These are phyloP conservation scores for Mormyrus iriodes DNA, from an alignment of 2,113 vertebrate genomes.

Conservation along the genomic window DNA sequence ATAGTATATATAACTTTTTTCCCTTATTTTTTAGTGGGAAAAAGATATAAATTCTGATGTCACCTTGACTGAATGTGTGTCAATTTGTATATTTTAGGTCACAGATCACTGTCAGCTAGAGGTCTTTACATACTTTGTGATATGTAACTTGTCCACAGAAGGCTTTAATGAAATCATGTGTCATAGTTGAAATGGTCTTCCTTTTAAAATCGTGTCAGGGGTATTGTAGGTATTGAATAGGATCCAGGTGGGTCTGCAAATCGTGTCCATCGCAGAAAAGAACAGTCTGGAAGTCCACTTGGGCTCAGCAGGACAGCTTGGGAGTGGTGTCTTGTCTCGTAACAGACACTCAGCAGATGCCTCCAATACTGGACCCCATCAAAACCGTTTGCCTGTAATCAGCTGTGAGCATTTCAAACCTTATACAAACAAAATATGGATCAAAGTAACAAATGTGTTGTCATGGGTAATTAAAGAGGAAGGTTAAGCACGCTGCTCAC, in stretches of 20 bases:
- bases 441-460: neutral
- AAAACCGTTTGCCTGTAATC: slow-evolving; percentile 33
- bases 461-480: neutral
- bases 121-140: slow-evolving; percentile 69
- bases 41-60: neutral
- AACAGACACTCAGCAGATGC: slow-evolving; percentile 59
- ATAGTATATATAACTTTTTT: slow-evolving; percentile 62
- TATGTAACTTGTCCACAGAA: slow-evolving; percentile 62
- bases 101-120: slow-evolving; percentile 38
- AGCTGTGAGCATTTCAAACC: neutral
- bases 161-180: slow-evolving; percentile 62
- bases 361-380: slow-evolving; percentile 33
- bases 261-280: slow-evolving; percentile 57
- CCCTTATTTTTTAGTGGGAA: slow-evolving; percentile 33
- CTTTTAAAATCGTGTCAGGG: slow-evolving; percentile 59
- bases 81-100: neutral
- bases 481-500: neutral
- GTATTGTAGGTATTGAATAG: slow-evolving; percentile 45
- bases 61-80: slow-evolving; percentile 52
- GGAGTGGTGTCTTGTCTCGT: slow-evolving; percentile 50
- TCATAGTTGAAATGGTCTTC: slow-evolving; percentile 66
- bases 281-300: slow-evolving; percentile 42
- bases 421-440: slow-evolving; percentile 1
- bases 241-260: slow-evolving; percentile 64
- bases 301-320: slow-evolving; percentile 52